phyloP scores from a whole-genome alignment of 2,888 invertebrate species.

The Lutraria lutraria region DNA sequence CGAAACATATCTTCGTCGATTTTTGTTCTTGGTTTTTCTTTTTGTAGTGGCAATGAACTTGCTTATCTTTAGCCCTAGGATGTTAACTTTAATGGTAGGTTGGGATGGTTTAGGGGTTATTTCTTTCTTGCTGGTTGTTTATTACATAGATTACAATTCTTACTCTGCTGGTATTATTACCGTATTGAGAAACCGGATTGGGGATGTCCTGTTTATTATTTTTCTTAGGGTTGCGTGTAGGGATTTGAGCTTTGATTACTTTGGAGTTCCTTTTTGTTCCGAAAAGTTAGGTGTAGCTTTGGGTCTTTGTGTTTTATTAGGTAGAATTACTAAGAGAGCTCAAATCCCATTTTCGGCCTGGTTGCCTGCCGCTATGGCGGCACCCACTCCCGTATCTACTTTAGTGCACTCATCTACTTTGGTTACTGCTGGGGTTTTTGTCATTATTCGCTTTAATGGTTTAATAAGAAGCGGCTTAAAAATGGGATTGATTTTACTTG shows the following conservation, averaged over 20 bases:
- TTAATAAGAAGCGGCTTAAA: conserved; percentile 87
- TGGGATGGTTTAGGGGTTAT: conserved; percentile 92
- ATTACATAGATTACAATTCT: conserved; percentile 91
- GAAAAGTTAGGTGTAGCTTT: neutral
- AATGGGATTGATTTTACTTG: conserved; percentile 88
- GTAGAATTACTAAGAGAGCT: conserved; percentile 92
- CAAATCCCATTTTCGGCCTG: conserved; percentile 94
- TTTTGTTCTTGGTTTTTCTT: conserved; percentile 90
- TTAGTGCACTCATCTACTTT: conserved; percentile 93
- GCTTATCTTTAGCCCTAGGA: conserved; percentile 91
- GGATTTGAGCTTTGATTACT: conserved; percentile 87
- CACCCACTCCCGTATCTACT: conserved; percentile 92
- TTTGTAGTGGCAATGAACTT: conserved; percentile 91
- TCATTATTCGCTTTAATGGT: conserved; percentile 91
- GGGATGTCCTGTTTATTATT: conserved; percentile 91
- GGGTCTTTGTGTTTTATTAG: conserved; percentile 85
- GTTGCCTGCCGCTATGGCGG: conserved; percentile 92
- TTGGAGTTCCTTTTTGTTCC: conserved; percentile 79
- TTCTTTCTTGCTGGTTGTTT: conserved; percentile 92
- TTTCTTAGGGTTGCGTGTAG: neutral
- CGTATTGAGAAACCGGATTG: conserved; percentile 91
- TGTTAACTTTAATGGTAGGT: conserved; percentile 91
- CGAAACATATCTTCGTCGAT: conserved; percentile 89
- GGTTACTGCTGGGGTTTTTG: conserved; percentile 92
- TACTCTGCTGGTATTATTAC: conserved; percentile 92